Conservation (phyloP, 2,797 vertebrate species). For the Sebastiscus tertius region DNA sequence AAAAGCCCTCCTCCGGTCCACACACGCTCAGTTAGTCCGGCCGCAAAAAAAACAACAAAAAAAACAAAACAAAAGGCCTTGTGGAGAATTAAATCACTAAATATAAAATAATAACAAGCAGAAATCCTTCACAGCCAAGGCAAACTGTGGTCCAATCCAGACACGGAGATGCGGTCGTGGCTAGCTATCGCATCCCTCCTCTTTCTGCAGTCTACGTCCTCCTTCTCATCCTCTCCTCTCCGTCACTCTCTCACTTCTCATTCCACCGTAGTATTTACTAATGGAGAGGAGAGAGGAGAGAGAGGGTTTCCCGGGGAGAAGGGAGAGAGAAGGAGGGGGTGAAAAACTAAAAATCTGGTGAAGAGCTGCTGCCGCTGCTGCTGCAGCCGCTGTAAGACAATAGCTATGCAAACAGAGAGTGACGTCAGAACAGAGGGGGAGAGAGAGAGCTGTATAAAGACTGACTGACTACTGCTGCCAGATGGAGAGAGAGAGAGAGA, state of each 20-base stretch:
- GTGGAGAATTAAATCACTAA: slow-evolving; percentile 7
- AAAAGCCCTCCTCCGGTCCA: slow-evolving; percentile 30
- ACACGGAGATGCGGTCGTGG: slow-evolving; percentile 61
- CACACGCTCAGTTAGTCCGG: slow-evolving; percentile 9
- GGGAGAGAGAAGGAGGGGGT: slow-evolving; percentile 1
- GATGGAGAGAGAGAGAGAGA: slow-evolving; percentile 9
- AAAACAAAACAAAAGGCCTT: background rate
- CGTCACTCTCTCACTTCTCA: slow-evolving; percentile 75
- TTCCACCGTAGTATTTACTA: slow-evolving; percentile 53
- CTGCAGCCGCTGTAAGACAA: slow-evolving; percentile 88
- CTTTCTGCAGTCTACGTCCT: slow-evolving; percentile 54
- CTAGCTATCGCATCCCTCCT: slow-evolving; percentile 63
- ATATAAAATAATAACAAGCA: background rate
- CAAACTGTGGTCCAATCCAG: slow-evolving; percentile 78
- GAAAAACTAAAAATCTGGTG: slow-evolving; percentile 67
- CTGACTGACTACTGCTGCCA: slow-evolving; percentile 79
- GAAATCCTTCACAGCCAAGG: slow-evolving; percentile 42
- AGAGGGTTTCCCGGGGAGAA: slow-evolving; percentile 32
- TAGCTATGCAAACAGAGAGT: slow-evolving; percentile 89
- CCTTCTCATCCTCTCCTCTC: slow-evolving; percentile 65
- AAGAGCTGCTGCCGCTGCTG: slow-evolving; percentile 81
- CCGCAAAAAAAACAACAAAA: background rate
- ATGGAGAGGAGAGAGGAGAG: slow-evolving; percentile 18
- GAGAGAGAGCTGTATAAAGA: slow-evolving; percentile 57
- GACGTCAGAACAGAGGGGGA: slow-evolving; percentile 85